A percentile compares a stretch with the other conserved stretches of the same genome.
phyloP scores from a whole-genome alignment of 2,113 vertebrate genomes.

The Coreoperca whiteheadi region DNA sequence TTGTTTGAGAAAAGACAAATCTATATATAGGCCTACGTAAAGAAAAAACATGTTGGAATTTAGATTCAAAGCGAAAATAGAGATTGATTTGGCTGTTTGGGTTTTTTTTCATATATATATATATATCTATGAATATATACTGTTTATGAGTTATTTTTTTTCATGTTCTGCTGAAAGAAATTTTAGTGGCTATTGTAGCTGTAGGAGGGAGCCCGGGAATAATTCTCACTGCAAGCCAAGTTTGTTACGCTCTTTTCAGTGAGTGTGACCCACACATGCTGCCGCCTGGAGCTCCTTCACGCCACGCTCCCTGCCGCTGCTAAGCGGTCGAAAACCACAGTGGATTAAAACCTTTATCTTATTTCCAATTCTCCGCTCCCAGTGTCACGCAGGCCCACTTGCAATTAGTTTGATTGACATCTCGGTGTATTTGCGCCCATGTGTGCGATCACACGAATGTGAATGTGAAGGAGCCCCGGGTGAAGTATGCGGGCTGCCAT shows the following conservation, averaged over 20 bases:
- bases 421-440: not conserved
- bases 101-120: slow-evolving; percentile 29
- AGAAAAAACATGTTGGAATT: slow-evolving; percentile 66
- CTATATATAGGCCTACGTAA: slow-evolving; percentile 71
- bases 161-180: slow-evolving; percentile 73
- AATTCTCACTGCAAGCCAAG: slow-evolving; percentile 26
- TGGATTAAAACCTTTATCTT: slow-evolving; percentile 67
- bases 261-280: slow-evolving; percentile 41
- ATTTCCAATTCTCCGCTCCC: slow-evolving; percentile 56
- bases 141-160: slow-evolving; percentile 65
- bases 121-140: slow-evolving; percentile 25
- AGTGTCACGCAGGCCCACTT: slow-evolving; percentile 15
- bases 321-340: slow-evolving; percentile 28
- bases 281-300: slow-evolving; percentile 52
- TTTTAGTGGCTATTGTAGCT: slow-evolving; percentile 17
- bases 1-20: slow-evolving; percentile 73
- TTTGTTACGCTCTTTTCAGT: slow-evolving; percentile 45
- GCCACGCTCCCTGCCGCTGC: slow-evolving; percentile 3
- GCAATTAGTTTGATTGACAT: slow-evolving; percentile 67
- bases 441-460: not conserved
- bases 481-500: slow-evolving; percentile 17
- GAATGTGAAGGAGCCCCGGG: slow-evolving; percentile 52
- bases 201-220: slow-evolving; percentile 17
- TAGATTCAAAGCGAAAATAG: slow-evolving; percentile 56
- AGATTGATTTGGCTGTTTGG: slow-evolving; percentile 56